Base-by-base conservation (phyloP, 2,113 vertebrate genomes). In the Xiphias gladius region DNA sequence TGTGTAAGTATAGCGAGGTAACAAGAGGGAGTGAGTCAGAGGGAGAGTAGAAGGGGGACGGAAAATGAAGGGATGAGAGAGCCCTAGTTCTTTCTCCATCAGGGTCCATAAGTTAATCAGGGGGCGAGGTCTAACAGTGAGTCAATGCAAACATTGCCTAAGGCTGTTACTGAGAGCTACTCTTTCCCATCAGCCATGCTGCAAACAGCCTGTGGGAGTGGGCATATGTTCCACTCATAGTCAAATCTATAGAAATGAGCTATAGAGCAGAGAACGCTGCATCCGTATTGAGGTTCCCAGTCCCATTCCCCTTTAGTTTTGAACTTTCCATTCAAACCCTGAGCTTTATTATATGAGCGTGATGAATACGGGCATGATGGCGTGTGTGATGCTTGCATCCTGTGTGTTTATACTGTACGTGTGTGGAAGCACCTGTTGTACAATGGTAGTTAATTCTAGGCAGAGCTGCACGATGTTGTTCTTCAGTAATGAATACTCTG, bases 391-490 rank as follows among this genome's bases (percentile, higher is more conserved):
- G 16, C 26, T 50, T 68, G 30, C 16, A 13, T 37, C 7, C 10
- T 61, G 14, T 43, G 64, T 30, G 26, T 59, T 4, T 17, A 54
- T 58, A 6, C 16, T 61, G 62, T 24, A 9, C 26, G 20, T 41
- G 41, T 73, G 43, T 61, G 32, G 57, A 67, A 26, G 37, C 94
- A 98, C 97, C 97, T 97, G 97, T 95, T 99, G 97, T 91, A 97
- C 97, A 66, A 98, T 97, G 90, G 97, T 96, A 80, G 97, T 98
- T 88, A 99, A 93, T 94, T 98, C 97, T 92, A 97, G 94, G 95
- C 97, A 98, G 95, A 97, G 95, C 94, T 98, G 97, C 94, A 97
- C 97, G 73, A 99, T 97, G 91, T 99, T 97, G 93, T 96, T 98
- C 96, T 98, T 99, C 93, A 98, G 94, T 92, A 97, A 93, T 16